Evolutionary conservation across 2,113 vertebrate genomes (phyloP), one percentile per base, ranked within the genome.

Genomic region (Esox niger): DNA sequence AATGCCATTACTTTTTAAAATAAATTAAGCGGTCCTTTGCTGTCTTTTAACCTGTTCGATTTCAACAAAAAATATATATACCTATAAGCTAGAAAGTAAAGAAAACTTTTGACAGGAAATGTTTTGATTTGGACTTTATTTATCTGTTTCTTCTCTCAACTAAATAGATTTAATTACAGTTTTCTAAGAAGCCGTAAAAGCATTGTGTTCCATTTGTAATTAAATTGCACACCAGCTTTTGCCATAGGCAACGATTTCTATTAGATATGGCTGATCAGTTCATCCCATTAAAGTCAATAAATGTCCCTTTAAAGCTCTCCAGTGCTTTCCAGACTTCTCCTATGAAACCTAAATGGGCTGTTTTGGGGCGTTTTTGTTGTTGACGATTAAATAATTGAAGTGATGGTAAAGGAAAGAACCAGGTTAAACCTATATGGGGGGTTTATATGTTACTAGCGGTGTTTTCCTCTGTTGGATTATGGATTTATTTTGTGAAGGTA

Each of bases 151-250:
- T 90, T 87, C 82, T 91, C 88, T 86, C 75, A 79, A 79, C 85
- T 76, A 82, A 86, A 85, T 79, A 84, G 74, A 93, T 92, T 90
- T 79, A 87, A 92, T 92, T 91, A 93, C 78, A 79, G 87, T 91
- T 92, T 93, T 91, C 91, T 89, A 90, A 93, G 90, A 93, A 91
- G 87, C 90, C 58, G 84, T 91, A 91, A 93, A 92, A 92, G 89
- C 91, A 88, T 84, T 88, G 89, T 91, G 90, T 90, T 85, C 91
- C 82, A 89, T 81, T 79, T 84, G 87, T 91, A 92, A 93, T 92
- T 86, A 54, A 89, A 92, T 92, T 89, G 70, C 70, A 80, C 81
- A 76, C 77, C 89, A 85, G 88, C 85, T 91, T 88, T 91, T 80
- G 91, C 91, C 86, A 84, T 82, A 77, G 91, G 91, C 90, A 84